A percentile compares a stretch with the other conserved stretches of the same genome.
phyloP scores from a whole-genome alignment of 2,797 vertebrate genomes.

The Uromys caudimaculatus region DNA sequence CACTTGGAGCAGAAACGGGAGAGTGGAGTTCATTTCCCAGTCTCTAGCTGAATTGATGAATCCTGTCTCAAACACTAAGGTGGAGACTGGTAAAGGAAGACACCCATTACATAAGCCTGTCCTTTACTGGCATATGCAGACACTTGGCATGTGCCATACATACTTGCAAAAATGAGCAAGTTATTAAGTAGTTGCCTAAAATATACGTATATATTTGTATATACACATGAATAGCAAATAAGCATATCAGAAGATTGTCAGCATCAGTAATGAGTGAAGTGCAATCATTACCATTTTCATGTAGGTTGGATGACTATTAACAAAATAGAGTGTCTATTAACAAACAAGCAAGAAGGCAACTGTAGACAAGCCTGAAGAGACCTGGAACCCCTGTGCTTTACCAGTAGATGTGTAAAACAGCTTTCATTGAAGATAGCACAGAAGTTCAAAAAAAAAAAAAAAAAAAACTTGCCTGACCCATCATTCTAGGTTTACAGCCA shows the following conservation, averaged over 20 bases:
- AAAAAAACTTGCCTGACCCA: background rate
- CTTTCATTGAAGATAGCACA: background rate
- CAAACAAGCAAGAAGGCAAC: background rate
- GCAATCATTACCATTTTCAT: background rate
- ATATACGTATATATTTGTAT: background rate
- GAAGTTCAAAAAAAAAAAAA: background rate
- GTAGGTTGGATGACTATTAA: background rate
- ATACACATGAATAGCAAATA: background rate
- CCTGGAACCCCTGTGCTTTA: background rate
- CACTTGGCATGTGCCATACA: background rate
- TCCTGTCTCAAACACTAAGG: background rate
- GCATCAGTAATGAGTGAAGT: background rate
- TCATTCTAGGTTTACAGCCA: background rate
- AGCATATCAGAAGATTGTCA: slow-evolving; percentile 3
- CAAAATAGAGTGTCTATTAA: background rate
- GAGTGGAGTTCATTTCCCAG: background rate
- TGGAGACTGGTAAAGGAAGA: background rate
- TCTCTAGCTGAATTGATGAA: background rate
- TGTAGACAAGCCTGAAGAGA: background rate
- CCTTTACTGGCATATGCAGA: background rate
- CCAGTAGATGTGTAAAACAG: background rate
- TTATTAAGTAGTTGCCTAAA: background rate
- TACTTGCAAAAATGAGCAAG: background rate
- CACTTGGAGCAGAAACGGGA: background rate
- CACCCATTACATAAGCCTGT: background rate